These are phyloP conservation scores for Microcebus lehilahytsara DNA, from an alignment of 2,113 vertebrate genomes.

Conservation along the genomic window DNA sequence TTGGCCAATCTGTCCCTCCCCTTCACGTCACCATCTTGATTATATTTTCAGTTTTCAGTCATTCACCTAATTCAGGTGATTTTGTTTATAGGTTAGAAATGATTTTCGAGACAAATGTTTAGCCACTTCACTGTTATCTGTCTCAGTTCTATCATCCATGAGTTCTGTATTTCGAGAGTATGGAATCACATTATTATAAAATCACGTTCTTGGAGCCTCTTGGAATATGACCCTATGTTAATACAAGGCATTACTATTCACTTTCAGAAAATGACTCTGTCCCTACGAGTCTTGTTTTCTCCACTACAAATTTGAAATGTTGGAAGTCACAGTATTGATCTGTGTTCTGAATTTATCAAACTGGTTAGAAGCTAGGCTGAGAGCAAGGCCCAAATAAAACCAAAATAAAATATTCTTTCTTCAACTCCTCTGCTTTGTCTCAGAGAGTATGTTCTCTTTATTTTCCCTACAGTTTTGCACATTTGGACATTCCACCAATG, in stretches of 20 bases:
- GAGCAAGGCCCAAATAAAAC: neutral
- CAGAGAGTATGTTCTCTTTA: neutral
- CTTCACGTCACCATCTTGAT: neutral
- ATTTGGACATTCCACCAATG: neutral
- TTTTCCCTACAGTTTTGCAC: neutral
- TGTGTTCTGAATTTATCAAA: slow-evolving; percentile 18
- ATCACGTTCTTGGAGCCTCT: neutral
- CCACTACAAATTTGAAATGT: slow-evolving; percentile 8
- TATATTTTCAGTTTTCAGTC: neutral
- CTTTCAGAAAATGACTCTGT: neutral
- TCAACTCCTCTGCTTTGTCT: neutral
- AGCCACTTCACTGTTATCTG: neutral
- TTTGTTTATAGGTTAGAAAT: neutral
- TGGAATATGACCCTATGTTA: neutral
- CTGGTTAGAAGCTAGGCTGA: neutral
- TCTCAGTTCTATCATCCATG: neutral
- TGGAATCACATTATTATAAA: neutral
- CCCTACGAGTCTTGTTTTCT: neutral
- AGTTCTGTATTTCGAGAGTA: neutral
- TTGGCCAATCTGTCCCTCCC: neutral
- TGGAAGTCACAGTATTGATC: neutral
- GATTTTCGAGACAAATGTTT: neutral
- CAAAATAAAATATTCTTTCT: neutral
- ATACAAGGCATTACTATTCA: neutral
- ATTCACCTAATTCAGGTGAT: neutral